phyloP scores from a whole-genome alignment of 2,113 vertebrate species.

The Psammodynastes pulverulentus region DNA sequence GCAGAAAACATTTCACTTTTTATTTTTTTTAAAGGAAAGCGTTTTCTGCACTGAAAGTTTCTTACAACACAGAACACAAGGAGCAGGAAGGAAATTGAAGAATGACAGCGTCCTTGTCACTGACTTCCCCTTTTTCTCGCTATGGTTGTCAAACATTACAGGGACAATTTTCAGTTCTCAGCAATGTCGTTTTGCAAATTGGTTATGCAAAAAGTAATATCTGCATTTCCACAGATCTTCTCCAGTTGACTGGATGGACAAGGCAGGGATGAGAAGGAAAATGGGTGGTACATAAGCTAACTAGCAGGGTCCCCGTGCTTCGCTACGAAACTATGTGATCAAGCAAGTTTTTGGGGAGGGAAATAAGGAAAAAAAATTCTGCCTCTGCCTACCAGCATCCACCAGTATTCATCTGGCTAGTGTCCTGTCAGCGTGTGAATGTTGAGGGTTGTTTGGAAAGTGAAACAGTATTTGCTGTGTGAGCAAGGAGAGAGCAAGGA shows the following conservation, averaged over 20 bases:
- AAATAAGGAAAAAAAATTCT: too few relatives aligned
- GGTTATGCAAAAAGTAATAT: constrained; percentile 36
- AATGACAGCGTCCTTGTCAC: constrained; percentile 43
- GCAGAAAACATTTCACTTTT: constrained; percentile 12
- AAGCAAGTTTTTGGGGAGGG: too few relatives aligned
- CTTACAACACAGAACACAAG: constrained; percentile 46
- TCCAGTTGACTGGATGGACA: constrained; percentile 34
- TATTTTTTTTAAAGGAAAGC: constrained; percentile 4
- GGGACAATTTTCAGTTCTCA: constrained; percentile 36
- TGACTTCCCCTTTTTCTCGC: constrained; percentile 52
- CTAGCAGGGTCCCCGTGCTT: too few relatives aligned
- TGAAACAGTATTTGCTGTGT: too few relatives aligned
- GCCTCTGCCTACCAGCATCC: too few relatives aligned
- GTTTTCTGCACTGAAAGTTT: constrained; percentile 37
- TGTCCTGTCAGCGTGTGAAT: too few relatives aligned
- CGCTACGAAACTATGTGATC: too few relatives aligned
- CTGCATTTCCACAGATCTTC: constrained; percentile 47
- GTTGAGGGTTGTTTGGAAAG: too few relatives aligned
- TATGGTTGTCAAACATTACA: constrained; percentile 34
- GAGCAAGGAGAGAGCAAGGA: too few relatives aligned
- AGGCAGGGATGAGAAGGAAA: not conserved
- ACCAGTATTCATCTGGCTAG: too few relatives aligned
- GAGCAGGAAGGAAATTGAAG: constrained; percentile 50
- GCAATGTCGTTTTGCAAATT: constrained; percentile 48
- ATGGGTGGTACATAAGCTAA: constrained; percentile 30